Conservation (phyloP, 1,140 invertebrate species). For the Ceratina calcarata region DNA sequence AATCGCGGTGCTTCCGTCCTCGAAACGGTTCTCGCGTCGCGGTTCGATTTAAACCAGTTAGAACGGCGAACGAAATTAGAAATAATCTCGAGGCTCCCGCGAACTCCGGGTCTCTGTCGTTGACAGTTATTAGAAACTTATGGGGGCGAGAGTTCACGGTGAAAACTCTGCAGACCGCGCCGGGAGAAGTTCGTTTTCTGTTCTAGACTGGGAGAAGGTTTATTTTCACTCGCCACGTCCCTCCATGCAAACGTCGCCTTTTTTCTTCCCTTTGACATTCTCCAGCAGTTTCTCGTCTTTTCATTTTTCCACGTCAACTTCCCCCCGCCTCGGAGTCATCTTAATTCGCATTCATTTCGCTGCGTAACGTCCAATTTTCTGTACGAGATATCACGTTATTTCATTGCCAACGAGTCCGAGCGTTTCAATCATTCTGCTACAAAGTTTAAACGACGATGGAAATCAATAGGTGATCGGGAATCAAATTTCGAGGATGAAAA, state of each 20-base stretch:
- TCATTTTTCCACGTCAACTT: no score
- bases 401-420: no score
- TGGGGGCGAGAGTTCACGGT: conserved; percentile 36
- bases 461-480: background rate
- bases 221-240: conserved; percentile 24
- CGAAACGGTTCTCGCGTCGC: background rate
- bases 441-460: background rate
- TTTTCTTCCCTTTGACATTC: background rate
- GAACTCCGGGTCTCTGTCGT: conserved; percentile 36
- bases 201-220: conserved; percentile 10
- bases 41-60: conserved; percentile 41
- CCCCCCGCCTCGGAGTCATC: no score
- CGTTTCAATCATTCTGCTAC: background rate
- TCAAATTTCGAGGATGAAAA: background rate
- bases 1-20: background rate
- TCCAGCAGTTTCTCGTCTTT: no score
- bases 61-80: conserved; percentile 50
- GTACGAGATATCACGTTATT: no score
- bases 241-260: background rate
- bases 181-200: conserved; percentile 24
- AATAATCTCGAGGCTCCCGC: conserved; percentile 54
- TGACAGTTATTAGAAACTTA: conserved; percentile 67
- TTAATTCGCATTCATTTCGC: no score
- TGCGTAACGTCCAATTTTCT: no score
- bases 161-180: conserved; percentile 42